Conservation (phyloP, 2,888 invertebrate species). For the Papilio protenor region DNA sequence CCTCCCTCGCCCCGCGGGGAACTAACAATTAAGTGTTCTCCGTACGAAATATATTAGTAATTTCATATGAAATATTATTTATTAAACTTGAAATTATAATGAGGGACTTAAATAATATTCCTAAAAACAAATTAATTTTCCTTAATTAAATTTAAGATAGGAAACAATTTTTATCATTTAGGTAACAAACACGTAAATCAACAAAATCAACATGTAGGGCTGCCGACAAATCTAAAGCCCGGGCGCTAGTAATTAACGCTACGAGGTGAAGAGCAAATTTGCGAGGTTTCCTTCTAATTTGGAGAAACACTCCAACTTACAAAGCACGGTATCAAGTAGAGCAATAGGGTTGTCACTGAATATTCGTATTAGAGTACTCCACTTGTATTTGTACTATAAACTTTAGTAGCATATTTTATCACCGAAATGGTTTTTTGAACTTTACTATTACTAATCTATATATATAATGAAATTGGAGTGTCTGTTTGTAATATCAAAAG, state of each 20-base stretch:
- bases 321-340: conserved; percentile 11
- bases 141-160: background rate
- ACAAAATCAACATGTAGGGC: conserved; percentile 7
- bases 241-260: conserved; percentile 25
- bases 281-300: conserved; percentile 25
- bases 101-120: background rate
- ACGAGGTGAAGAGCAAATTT: conserved; percentile 23
- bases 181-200: conserved; percentile 7
- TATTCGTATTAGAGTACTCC: background rate
- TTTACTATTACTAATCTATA: too few species aligned
- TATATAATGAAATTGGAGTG: too few species aligned
- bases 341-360: conserved; percentile 15
- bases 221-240: background rate
- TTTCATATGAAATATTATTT: too few species aligned
- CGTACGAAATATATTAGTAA: background rate
- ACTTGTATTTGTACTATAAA: background rate
- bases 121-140: background rate
- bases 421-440: background rate
- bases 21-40: conserved; percentile 4
- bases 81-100: background rate
- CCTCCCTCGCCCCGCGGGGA: background rate
- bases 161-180: background rate
- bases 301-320: conserved; percentile 23
- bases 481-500: too few species aligned
- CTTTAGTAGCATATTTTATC: background rate